Evolutionary conservation across 92 coral and sea anemone genomes (phyloP).

Genomic region (Palythoa grandis): DNA sequence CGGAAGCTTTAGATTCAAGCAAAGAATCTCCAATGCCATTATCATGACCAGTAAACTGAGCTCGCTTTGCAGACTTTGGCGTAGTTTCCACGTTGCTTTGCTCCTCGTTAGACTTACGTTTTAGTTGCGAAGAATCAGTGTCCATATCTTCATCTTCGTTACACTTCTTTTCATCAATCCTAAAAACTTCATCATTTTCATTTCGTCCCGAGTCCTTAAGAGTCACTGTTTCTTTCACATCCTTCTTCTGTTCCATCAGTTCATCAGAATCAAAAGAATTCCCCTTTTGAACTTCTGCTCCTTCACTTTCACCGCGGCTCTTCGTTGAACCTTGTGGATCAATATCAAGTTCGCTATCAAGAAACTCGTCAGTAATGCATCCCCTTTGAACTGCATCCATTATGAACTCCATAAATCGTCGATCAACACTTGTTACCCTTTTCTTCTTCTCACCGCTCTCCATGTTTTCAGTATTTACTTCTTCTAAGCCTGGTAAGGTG

Average conservation of each 20-base stretch:
- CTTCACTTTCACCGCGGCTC: neutral
- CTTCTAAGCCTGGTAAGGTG: neutral
- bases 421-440: slow-evolving; percentile 63
- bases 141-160: slow-evolving; percentile 18
- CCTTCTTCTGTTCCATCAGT: neutral
- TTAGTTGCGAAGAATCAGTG: slow-evolving; percentile 7
- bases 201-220: neutral
- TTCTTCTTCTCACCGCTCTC: slow-evolving; percentile 19
- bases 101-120: slow-evolving; percentile 21
- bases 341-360: slow-evolving; percentile 13
- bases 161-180: neutral
- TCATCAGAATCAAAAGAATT: neutral
- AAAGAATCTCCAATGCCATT: slow-evolving; percentile 45
- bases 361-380: slow-evolving; percentile 57
- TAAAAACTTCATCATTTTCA: neutral
- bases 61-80: slow-evolving; percentile 60
- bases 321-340: neutral
- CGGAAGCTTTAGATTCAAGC: neutral
- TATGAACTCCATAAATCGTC: slow-evolving; percentile 74
- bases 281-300: neutral
- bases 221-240: neutral
- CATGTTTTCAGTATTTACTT: slow-evolving; percentile 17
- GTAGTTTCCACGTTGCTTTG: slow-evolving; percentile 5
- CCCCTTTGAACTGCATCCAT: slow-evolving; percentile 81
- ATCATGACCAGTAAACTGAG: slow-evolving; percentile 72